Conservation (phyloP, 2,113 vertebrate genomes). For the Chaenogobius annularis region DNA sequence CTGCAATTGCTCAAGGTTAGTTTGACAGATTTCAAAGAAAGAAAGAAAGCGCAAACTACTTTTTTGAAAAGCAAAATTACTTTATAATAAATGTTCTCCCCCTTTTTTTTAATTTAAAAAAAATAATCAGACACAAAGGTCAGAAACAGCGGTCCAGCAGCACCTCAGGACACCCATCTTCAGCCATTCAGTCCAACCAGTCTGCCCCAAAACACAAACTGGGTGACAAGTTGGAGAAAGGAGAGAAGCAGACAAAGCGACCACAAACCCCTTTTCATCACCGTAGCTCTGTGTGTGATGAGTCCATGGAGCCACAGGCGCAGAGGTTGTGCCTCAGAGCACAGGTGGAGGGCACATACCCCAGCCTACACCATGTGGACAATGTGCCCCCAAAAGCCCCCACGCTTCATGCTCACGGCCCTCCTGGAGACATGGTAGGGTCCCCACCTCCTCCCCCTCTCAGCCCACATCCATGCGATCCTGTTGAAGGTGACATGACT, state of each 20-base stretch:
- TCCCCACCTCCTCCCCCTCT: constrained; percentile 94
- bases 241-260: constrained; percentile 94
- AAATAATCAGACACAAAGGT: constrained; percentile 85
- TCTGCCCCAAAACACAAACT: constrained; percentile 91
- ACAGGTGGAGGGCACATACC: constrained; percentile 87
- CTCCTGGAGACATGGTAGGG: constrained; percentile 79
- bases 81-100: not conserved
- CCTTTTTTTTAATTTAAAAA: constrained; percentile 1
- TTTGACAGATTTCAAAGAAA: not conserved
- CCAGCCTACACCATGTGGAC: constrained; percentile 83
- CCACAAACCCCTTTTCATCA: constrained; percentile 95
- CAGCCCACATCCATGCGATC: constrained; percentile 93
- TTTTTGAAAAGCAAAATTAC: not conserved
- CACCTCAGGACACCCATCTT: constrained; percentile 86
- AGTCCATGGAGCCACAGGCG: constrained; percentile 86
- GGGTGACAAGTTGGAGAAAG: constrained; percentile 93
- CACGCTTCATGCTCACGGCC: constrained; percentile 79
- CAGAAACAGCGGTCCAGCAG: constrained; percentile 86
- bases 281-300: constrained; percentile 86
- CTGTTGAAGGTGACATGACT: constrained; percentile 79
- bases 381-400: constrained; percentile 83
- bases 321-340: constrained; percentile 87
- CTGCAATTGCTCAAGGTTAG: constrained; percentile 91
- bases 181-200: constrained; percentile 84
- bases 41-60: not conserved